phyloP scores from a whole-genome alignment of 2,888 invertebrate species.

The Odontothrips loti region DNA sequence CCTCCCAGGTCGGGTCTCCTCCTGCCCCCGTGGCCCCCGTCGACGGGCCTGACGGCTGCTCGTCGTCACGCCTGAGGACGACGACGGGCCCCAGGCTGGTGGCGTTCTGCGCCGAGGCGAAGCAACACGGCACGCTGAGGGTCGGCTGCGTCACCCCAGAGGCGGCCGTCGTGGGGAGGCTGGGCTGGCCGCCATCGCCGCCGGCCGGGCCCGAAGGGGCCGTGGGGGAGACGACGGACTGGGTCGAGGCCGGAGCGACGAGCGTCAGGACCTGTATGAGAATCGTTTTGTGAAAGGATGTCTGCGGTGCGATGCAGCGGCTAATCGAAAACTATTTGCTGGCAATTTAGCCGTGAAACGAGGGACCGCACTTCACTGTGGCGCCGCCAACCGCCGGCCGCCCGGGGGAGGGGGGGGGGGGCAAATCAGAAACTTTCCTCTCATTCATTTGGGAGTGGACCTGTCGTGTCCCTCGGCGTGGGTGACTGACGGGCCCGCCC shows the following conservation, averaged over 20 bases:
- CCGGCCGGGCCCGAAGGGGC: background rate
- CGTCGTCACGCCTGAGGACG: conserved; percentile 10
- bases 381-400: too few relatives aligned
- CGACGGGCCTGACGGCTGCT: background rate
- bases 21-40: conserved; percentile 34
- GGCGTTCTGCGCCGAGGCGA: conserved; percentile 23
- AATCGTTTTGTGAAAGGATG: too few relatives aligned
- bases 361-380: too few relatives aligned
- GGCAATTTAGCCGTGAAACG: too few relatives aligned
- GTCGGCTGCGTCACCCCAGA: background rate
- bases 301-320: too few relatives aligned
- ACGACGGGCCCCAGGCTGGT: conserved; percentile 15
- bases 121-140: conserved; percentile 18
- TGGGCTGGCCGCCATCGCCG: background rate
- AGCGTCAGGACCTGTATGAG: background rate
- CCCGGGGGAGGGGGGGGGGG: too few relatives aligned
- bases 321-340: too few relatives aligned
- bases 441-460: too few relatives aligned
- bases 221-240: background rate
- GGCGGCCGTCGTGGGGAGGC: background rate
- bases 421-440: too few relatives aligned
- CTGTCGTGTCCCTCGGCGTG: too few relatives aligned
- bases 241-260: background rate
- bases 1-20: conserved; percentile 53
- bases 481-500: too few relatives aligned